Base-by-base conservation (phyloP, 2,797 vertebrate species). In the Spinus pinus region DNA sequence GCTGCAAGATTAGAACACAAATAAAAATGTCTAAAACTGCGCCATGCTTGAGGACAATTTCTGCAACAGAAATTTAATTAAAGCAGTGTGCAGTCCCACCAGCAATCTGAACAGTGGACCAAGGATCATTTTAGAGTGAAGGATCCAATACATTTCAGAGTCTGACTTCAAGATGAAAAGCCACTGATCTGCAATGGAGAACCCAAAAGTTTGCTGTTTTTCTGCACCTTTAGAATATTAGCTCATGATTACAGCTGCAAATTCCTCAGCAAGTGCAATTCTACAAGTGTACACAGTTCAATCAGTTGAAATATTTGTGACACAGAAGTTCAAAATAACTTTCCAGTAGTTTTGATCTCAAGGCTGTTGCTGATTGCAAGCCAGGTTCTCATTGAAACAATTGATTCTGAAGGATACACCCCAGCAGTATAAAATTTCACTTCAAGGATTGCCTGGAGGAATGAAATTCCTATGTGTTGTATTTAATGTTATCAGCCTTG, bases 1-100 rank as follows among this genome's bases (percentile, higher is more conserved):
- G 83, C 79, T 95, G 91, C 95, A 95, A 96, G 79, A 88, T 93
- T 96, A 96, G 64, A 95, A 95, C 94, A 96, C 84, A 97, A 97
- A 97, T 96, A 97, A 97, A 97, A 97, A 90, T 77, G 73, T 96
- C 95, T 95, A 97, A 94, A 95, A 96, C 81, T 92, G 97, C 0
- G 42, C 85, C 97, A 97, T 97, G 97, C 97, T 95, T 86, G 89
- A 97, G 90, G 93, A 97, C 92, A 95, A 96, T 74, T 97, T 96
- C 66, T 94, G 67, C 96, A 97, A 97, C 88, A 85, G 84, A 97
- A 96, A 96, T 81, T 79, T 95, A 91, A 95, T 93, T 95, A 94
- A 97, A 98, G 94, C 89, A 41, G 14, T 67, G 80, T 94, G 79
- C 87, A 95, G 95, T 97, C 90, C 96, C 95, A 93, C 82, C 92